phyloP scores from a whole-genome alignment of 2,888 invertebrate species.

The Exocentrus adspersus region DNA sequence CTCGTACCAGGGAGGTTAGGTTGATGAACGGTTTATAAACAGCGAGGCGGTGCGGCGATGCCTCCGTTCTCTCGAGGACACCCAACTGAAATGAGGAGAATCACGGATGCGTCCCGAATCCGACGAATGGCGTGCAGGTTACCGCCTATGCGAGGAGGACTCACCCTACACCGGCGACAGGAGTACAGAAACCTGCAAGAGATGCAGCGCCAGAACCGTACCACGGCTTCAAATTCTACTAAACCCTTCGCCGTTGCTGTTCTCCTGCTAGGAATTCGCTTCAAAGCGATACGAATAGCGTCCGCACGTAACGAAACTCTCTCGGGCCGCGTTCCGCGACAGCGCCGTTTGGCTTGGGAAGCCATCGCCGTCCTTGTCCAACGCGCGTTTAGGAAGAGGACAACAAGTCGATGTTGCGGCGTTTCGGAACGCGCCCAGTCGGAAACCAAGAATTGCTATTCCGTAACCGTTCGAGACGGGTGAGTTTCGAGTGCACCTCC shows the following conservation, averaged over 20 bases:
- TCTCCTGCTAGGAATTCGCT: background rate
- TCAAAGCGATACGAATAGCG: conserved; percentile 1
- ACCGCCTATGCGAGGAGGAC: conserved; percentile 16
- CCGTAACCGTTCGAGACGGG: no score
- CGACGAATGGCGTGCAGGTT: background rate
- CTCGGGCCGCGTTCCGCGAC: background rate
- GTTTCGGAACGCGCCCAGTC: no score
- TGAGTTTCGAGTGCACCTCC: no score
- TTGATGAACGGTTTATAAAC: conserved; percentile 17
- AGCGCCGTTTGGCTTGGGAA: no score
- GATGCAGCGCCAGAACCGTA: no score
- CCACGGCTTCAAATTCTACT: no score
- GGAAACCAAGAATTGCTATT: no score
- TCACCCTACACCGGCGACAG: background rate
- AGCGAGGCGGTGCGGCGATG: background rate
- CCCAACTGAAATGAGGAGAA: no score
- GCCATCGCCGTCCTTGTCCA: no score
- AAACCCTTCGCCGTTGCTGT: background rate
- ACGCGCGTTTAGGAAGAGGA: no score
- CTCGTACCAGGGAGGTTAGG: background rate
- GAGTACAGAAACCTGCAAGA: background rate
- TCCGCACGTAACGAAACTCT: background rate
- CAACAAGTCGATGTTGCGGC: no score
- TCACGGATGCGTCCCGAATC: background rate
- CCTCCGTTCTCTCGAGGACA: conserved; percentile 13